A percentile compares a stretch with the other conserved stretches of the same genome.
phyloP scores from a whole-genome alignment of 1,140 invertebrate genomes.

The Orchestia grillus region DNA sequence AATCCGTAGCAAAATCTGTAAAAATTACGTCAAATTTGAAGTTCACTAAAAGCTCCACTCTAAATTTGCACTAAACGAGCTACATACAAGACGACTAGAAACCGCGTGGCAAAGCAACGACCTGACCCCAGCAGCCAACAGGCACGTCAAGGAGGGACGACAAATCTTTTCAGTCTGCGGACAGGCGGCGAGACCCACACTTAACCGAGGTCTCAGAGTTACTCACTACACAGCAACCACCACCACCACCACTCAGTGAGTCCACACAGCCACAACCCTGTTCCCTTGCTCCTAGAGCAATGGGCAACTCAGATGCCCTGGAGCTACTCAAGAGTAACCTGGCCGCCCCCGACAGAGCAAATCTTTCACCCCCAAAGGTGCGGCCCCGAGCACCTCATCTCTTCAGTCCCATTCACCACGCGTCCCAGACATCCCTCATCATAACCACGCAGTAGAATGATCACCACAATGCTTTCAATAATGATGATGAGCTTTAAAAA shows the following conservation, averaged over 20 bases:
- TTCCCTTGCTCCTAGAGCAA: not conserved
- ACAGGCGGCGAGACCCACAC: not conserved
- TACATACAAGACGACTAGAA: not conserved
- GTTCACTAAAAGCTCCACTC: not conserved
- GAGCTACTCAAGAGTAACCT: not conserved
- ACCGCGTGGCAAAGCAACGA: not conserved
- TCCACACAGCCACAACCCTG: not conserved
- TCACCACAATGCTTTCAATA: not conserved
- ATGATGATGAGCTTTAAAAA: not conserved
- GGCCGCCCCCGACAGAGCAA: not conserved
- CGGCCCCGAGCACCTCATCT: too few relatives aligned
- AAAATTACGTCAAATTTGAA: not conserved
- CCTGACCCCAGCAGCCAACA: not conserved
- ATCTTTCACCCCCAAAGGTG: not conserved
- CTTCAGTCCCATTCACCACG: not conserved
- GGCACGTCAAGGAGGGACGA: not conserved
- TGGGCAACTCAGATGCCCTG: not conserved
- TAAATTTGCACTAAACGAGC: not conserved
- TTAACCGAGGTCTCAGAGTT: not conserved
- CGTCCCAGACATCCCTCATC: not conserved
- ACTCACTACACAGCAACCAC: not conserved
- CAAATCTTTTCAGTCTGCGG: not conserved
- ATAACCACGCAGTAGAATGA: not conserved
- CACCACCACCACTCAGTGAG: not conserved
- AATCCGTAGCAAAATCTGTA: not conserved